Percentiles rank a stretch among this genome's conserved stretches.
phyloP scores from a whole-genome alignment of 2,797 vertebrate species.

The Emydoidea blandingii region DNA sequence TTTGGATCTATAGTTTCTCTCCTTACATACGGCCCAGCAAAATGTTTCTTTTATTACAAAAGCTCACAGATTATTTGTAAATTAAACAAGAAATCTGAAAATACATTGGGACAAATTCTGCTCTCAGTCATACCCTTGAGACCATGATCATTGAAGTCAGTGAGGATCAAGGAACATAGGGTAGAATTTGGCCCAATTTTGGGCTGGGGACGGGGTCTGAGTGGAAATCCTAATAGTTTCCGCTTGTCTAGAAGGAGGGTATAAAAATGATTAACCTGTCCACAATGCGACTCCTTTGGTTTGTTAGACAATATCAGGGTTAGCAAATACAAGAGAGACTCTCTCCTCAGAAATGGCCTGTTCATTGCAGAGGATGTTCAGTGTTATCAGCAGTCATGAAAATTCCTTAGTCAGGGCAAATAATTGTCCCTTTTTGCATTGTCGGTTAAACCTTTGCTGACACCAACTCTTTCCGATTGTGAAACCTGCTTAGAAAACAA shows the following conservation, averaged over 20 bases:
- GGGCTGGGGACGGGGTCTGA: neutral
- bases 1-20: neutral
- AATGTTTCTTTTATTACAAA: neutral
- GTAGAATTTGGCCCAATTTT: neutral
- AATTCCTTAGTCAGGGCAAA: constrained; percentile 51
- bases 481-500: constrained; percentile 17
- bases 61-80: neutral
- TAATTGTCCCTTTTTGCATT: constrained; percentile 45
- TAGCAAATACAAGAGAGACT: neutral
- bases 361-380: neutral
- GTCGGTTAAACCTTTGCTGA: constrained; percentile 54
- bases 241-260: neutral
- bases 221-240: neutral
- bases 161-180: neutral
- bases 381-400: constrained; percentile 22
- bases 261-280: neutral
- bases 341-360: neutral
- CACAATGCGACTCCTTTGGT: neutral
- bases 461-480: constrained; percentile 62
- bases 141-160: neutral
- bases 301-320: neutral
- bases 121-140: neutral
- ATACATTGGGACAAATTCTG: neutral
- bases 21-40: neutral
- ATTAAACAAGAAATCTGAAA: neutral